Conservation (phyloP, 2,113 vertebrate genomes). For the Pyxicephalus adspersus region DNA sequence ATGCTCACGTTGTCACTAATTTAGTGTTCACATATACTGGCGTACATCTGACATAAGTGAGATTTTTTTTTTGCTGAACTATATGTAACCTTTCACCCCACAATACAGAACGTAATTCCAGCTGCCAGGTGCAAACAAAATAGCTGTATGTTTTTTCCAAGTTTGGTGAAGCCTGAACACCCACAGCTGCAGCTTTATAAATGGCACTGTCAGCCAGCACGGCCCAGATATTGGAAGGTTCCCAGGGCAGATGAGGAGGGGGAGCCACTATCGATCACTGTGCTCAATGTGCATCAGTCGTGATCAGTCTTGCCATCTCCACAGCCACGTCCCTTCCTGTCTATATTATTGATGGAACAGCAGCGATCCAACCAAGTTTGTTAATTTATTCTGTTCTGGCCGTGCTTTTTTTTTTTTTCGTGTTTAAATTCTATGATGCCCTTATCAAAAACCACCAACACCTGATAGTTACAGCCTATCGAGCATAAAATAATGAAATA, state of each 20-base stretch:
- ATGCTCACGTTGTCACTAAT: no score
- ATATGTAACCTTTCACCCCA: background rate
- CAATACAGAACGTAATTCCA: conserved; percentile 60
- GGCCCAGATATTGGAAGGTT: conserved; percentile 75
- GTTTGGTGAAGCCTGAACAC: conserved; percentile 64
- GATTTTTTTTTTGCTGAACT: background rate
- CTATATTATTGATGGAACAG: conserved; percentile 65
- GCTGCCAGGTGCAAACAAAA: conserved; percentile 72
- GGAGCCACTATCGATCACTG: conserved; percentile 80
- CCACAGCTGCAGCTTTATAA: conserved; percentile 68
- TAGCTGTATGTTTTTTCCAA: conserved; percentile 65
- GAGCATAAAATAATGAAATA: no score
- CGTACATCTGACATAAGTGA: background rate
- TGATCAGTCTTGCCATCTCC: conserved; percentile 75
- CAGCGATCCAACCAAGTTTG: conserved; percentile 59
- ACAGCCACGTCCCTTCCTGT: conserved; percentile 63
- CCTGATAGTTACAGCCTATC: background rate
- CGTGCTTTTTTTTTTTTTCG: conserved; percentile 54
- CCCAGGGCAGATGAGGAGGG: conserved; percentile 73
- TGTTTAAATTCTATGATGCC: conserved; percentile 28
- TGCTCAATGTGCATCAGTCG: conserved; percentile 72
- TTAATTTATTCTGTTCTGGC: conserved; percentile 46
- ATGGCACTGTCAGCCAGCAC: conserved; percentile 68
- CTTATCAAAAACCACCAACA: conserved; percentile 1
- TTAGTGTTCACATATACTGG: no score